These are phyloP conservation scores for Drosophila kuntzei DNA, from an alignment of 2,888 invertebrate species.

Conservation along the genomic window DNA sequence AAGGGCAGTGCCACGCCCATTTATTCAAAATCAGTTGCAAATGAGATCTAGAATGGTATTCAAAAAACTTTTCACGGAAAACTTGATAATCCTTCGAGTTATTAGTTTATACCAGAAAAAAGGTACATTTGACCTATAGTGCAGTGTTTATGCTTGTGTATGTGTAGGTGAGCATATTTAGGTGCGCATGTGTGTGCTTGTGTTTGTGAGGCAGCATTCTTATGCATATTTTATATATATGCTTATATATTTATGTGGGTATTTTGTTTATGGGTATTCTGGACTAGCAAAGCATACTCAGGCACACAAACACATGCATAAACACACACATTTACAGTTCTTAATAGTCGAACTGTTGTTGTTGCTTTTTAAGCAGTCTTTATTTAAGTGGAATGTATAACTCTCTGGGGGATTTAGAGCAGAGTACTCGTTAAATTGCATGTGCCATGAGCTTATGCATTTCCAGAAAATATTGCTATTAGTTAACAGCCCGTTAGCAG, in stretches of 20 bases:
- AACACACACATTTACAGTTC: conserved; percentile 16
- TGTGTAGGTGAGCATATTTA: conserved; percentile 1
- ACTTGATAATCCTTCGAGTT: no score
- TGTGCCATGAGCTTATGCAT: conserved; percentile 11
- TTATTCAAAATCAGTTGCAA: no score
- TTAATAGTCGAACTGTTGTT: conserved; percentile 31
- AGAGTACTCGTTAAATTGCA: conserved; percentile 23
- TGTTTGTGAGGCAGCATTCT: conserved; percentile 41
- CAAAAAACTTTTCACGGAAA: no score
- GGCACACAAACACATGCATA: conserved; percentile 14
- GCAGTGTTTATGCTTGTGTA: neutral
- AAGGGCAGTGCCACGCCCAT: no score
- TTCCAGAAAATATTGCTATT: conserved; percentile 8
- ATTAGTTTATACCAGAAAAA: no score
- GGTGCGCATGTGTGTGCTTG: conserved; percentile 10
- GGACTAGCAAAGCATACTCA: conserved; percentile 16
- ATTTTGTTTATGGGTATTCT: conserved; percentile 50
- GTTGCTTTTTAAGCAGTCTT: conserved; percentile 27
- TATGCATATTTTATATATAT: conserved; percentile 56
- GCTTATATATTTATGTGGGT: conserved; percentile 36
- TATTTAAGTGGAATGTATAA: conserved; percentile 32
- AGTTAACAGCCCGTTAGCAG: conserved; percentile 13
- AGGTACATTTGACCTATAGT: no score
- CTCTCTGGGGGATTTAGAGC: conserved; percentile 23
- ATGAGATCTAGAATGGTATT: no score